Percentiles rank a stretch among this genome's conserved stretches.
Evolutionary conservation across 2,113 vertebrate species (phyloP).

Genomic region (Dipodomys spectabilis): DNA sequence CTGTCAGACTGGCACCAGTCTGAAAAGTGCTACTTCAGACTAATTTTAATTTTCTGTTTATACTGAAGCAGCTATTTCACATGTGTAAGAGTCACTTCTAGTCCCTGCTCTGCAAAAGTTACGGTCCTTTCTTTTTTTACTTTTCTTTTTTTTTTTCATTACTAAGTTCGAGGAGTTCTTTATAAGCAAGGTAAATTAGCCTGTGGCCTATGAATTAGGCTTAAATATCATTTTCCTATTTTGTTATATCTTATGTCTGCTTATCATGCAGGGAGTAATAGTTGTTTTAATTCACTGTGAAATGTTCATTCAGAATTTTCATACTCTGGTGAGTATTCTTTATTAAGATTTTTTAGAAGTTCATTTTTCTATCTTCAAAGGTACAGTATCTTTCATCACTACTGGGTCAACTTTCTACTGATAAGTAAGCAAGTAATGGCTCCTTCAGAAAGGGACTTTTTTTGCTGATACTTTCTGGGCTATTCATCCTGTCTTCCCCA

Average conservation of each 20-base stretch:
- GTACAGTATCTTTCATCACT: not conserved
- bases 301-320: not conserved
- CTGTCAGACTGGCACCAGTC: not conserved
- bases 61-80: not conserved
- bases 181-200: not conserved
- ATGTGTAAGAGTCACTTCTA: no score
- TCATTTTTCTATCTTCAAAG: not conserved
- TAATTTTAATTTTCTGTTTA: constrained; percentile 18
- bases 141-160: not conserved
- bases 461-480: not conserved
- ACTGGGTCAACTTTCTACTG: not conserved
- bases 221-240: not conserved
- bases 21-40: not conserved
- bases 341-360: not conserved
- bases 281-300: not conserved
- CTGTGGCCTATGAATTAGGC: not conserved
- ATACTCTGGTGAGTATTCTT: constrained; percentile 9
- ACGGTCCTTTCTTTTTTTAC: no score
- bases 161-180: not conserved
- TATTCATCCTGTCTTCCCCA: not conserved
- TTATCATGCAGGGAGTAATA: not conserved
- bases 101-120: no score
- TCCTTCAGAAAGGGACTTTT: not conserved
- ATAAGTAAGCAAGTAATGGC: not conserved
- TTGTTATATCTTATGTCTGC: not conserved